Evolutionary conservation across 2,888 invertebrate species (phyloP).

Genomic region (Priocnemis perturbator): DNA sequence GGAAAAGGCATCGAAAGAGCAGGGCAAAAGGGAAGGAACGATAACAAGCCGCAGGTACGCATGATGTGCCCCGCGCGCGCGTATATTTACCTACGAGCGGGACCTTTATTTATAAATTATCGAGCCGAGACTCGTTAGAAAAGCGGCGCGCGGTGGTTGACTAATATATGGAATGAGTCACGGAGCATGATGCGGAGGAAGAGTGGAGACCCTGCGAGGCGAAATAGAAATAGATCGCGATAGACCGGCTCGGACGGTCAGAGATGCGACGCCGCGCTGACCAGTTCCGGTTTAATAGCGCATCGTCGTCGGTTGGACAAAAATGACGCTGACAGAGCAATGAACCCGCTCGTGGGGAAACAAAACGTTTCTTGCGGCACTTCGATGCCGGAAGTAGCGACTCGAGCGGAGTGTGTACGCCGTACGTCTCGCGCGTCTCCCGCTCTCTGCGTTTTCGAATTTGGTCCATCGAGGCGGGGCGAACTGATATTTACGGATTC

Average conservation of each 20-base stretch:
- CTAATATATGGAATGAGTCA: slow-evolving; percentile 57
- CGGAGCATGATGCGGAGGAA: slow-evolving; percentile 25
- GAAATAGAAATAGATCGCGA: slow-evolving; percentile 65
- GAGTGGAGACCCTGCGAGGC: slow-evolving; percentile 53
- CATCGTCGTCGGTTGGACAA: no score
- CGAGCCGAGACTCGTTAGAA: slow-evolving; percentile 49
- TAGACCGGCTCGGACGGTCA: slow-evolving; percentile 51
- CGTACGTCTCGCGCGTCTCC: no score
- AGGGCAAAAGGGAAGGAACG: not conserved
- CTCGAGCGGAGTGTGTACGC: no score
- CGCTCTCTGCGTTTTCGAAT: no score
- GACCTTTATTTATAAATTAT: slow-evolving; percentile 57
- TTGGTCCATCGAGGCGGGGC: no score
- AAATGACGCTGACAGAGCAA: no score
- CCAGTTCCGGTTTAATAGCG: slow-evolving; percentile 42
- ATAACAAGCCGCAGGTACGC: slow-evolving; percentile 3
- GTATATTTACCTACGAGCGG: slow-evolving; percentile 23
- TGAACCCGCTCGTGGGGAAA: no score
- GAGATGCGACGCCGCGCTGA: slow-evolving; percentile 36
- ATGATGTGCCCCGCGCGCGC: not conserved
- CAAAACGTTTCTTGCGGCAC: no score
- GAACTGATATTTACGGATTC: no score
- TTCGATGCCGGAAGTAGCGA: no score
- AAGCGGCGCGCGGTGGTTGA: slow-evolving; percentile 39
- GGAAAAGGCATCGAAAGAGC: no score